Base-by-base conservation (phyloP, 2,113 vertebrate species). In the Aramus guarauna region DNA sequence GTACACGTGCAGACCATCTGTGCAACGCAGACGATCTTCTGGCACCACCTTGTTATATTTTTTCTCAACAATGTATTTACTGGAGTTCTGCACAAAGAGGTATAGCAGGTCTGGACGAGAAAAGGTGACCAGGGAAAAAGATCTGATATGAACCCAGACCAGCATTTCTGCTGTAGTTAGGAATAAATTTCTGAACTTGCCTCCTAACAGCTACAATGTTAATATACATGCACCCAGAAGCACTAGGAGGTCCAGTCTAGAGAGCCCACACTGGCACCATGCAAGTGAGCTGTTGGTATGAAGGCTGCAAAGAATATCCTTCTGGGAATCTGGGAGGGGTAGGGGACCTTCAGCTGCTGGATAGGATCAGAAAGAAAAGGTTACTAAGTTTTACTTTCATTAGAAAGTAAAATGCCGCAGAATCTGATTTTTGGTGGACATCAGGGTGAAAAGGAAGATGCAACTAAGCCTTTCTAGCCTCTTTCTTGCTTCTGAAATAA, bases 401-500 rank as follows among this genome's bases (percentile, higher is more conserved):
- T 90, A 85, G 71, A 94, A 90, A 86, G 59, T 50, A 88, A 95
- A 94, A 85, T 69, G 24, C 2, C 8, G 8, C 41, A 93, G 60
- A 96, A 82, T 76, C 37, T 85, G 73, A 36, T 69, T 88, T 94
- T 85, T 56, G 43, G 81, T 91, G 83, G 93, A 80, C 87, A 64
- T 67, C 75, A 67, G 58, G 69, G 89, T 75, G 77, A 95, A 96
- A 89, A 87, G 58, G n/a, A 94, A 94, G 48, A 87, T 56, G 66
- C 88, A 89, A n/a, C 73, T 92, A 92, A 94, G 60, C 53, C 58
- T 92, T 95, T 94, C 69, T 50, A 91, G 56, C 39, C 36, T 75
- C 64, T 41, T 77, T 47, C 72, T 92, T 74, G 30, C 68, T 91
- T 92, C 88, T 92, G 74, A 95, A 96, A 58, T 79, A 96, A 94